Base-by-base conservation (phyloP, 2,113 vertebrate genomes). In the Solea solea region DNA sequence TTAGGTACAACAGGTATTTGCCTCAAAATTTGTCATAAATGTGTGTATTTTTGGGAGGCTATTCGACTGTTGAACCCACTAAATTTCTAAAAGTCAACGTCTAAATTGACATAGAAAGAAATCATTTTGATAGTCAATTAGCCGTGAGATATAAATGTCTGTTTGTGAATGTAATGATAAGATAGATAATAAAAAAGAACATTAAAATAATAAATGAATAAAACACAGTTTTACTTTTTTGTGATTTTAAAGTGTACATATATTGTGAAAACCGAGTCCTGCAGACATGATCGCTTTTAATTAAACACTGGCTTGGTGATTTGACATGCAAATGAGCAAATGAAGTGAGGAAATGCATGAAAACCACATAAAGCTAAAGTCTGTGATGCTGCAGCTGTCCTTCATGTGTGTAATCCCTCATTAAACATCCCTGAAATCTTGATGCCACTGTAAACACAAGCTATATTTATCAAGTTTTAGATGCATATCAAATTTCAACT, bases 331-430 rank as follows among this genome's bases (percentile, higher is more conserved):
- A 21, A 21, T 21, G 21, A 21, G 21, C 21, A 21, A 21, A 21
- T 21, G 21, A 60, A 54, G 16, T 27, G 42, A 16, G 34, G 28
- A 41, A 49, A 34, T 49, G 50, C 42, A 54, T 6, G 15, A 45
- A 76, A 60, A 40, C 10, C n/a, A 34, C 42, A 40, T 41, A 7
- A 70, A 74, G 25, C 58, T 62, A 2, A 61, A 74, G 13, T 50
- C 52, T 49, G 44, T 1, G 50, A 66, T 40, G 12, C 71, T 52
- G 54, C 72, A 76, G 62, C 48, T 55, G 34, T 41, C 44, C 21
- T 21, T 11, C 13, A 12, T 50, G 8, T 40, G 39, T 1, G 15
- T 25, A 71, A 78, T 7, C n/a, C 34, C 28, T 66, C 28, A 50
- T 39, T 8, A 69, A 46, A 75, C 28, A 53, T 25, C n/a, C 10